These are phyloP conservation scores for Amphipoea lucens DNA, from an alignment of 2,888 invertebrate genomes.

Conservation along the genomic window DNA sequence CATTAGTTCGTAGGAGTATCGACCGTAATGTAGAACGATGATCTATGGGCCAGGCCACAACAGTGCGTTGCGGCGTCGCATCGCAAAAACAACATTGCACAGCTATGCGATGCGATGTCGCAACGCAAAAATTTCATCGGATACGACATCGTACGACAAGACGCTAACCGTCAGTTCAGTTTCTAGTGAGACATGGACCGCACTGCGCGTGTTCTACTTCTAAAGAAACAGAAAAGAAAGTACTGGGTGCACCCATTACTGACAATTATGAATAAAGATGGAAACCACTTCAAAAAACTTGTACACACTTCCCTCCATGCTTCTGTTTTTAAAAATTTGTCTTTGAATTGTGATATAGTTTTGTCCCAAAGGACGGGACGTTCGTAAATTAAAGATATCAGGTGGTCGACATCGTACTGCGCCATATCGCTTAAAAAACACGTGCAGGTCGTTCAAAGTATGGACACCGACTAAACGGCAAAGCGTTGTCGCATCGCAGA, in stretches of 20 bases:
- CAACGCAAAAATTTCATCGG: conserved; percentile 38
- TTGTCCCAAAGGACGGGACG: conserved; percentile 42
- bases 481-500: conserved; percentile 28
- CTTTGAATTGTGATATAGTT: conserved; percentile 35
- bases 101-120: conserved; percentile 34
- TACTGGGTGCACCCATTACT: conserved; percentile 38
- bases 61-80: conserved; percentile 33
- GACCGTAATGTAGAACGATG: not conserved
- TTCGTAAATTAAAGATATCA: conserved; percentile 40
- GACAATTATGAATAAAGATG: conserved; percentile 33
- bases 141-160: conserved; percentile 35
- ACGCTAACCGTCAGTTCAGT: conserved; percentile 32
- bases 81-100: conserved; percentile 36
- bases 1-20: not conserved
- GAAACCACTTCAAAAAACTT: conserved; percentile 34
- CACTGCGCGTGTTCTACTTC: conserved; percentile 32
- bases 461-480: conserved; percentile 30
- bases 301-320: conserved; percentile 36
- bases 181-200: conserved; percentile 33
- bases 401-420: conserved; percentile 34
- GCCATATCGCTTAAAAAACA: conserved; percentile 38
- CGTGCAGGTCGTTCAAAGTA: conserved; percentile 36
- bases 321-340: conserved; percentile 34
- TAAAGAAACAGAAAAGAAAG: conserved; percentile 39
- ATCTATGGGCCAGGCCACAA: conserved; percentile 21